Evolutionary conservation across 2,888 invertebrate genomes (phyloP).

Genomic region (Caenorhabditis virilis): DNA sequence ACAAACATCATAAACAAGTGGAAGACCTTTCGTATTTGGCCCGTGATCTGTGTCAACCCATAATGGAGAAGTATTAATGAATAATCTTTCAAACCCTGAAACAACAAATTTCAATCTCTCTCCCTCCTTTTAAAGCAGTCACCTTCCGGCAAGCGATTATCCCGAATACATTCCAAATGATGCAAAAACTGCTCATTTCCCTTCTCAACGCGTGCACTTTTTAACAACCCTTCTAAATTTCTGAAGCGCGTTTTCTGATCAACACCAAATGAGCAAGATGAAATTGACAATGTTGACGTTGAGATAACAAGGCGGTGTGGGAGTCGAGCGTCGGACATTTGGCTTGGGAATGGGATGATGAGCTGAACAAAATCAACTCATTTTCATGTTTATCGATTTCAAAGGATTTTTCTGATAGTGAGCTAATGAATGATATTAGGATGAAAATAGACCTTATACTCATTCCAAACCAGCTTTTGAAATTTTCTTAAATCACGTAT

Average conservation of each 20-base stretch:
- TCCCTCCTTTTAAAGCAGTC: background rate
- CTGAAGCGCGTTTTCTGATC: constrained; percentile 9
- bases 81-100: constrained; percentile 32
- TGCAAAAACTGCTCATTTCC: constrained; percentile 2
- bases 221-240: background rate
- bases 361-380: constrained; percentile 16
- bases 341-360: constrained; percentile 26
- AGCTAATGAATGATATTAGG: background rate
- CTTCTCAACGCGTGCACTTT: background rate
- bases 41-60: constrained; percentile 62
- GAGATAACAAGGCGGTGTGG: constrained; percentile 25
- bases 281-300: constrained; percentile 18
- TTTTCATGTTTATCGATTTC: background rate
- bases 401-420: background rate
- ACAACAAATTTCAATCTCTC: constrained; percentile 1
- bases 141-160: background rate
- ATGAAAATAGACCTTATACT: too few relatives aligned
- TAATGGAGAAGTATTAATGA: constrained; percentile 49
- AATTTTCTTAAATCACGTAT: too few relatives aligned
- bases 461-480: constrained; percentile 53
- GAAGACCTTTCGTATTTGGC: constrained; percentile 39
- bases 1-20: constrained; percentile 51
- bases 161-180: background rate
- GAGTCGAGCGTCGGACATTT: constrained; percentile 26
- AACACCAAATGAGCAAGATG: constrained; percentile 16